A percentile compares a stretch with the other conserved stretches of the same genome.
These are phyloP conservation scores for Pseudeuparius sepicola DNA, from an alignment of 2,888 invertebrate species.

Conservation along the genomic window DNA sequence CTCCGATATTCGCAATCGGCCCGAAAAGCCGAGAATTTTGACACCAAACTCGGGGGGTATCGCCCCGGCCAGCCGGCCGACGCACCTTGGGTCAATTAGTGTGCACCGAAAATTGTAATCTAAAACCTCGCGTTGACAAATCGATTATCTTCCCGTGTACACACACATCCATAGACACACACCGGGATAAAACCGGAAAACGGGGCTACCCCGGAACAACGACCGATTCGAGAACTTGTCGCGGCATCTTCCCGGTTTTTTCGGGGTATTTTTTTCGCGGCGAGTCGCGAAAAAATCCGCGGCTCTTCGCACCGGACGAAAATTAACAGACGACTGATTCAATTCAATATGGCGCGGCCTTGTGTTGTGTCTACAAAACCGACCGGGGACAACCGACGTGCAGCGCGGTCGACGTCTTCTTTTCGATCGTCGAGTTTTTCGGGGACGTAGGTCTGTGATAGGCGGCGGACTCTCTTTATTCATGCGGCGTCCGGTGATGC, in stretches of 20 bases:
- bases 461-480: conserved; percentile 32
- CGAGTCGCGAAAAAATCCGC: no score
- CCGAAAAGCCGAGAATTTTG: conserved; percentile 30
- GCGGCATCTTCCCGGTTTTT: no score
- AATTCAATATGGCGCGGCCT: conserved; percentile 50
- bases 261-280: no score
- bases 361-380: conserved; percentile 31
- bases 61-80: no score
- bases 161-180: no score
- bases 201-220: no score
- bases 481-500: conserved; percentile 28
- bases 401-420: conserved; percentile 15
- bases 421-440: conserved; percentile 9
- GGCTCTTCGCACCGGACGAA: conserved; percentile 41
- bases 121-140: conserved; percentile 45
- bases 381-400: conserved; percentile 20
- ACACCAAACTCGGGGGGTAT: conserved; percentile 38
- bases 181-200: no score
- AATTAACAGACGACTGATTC: conserved; percentile 50
- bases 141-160: conserved; percentile 43
- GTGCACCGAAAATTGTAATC: conserved; percentile 44
- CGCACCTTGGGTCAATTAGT: conserved; percentile 45
- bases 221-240: no score
- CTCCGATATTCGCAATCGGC: conserved; percentile 14
- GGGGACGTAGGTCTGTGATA: conserved; percentile 22